A percentile compares a stretch with the other conserved stretches of the same genome.
Evolutionary conservation across 23 tunicate genomes (phyloP).

Genomic region (Corella eumyota): DNA sequence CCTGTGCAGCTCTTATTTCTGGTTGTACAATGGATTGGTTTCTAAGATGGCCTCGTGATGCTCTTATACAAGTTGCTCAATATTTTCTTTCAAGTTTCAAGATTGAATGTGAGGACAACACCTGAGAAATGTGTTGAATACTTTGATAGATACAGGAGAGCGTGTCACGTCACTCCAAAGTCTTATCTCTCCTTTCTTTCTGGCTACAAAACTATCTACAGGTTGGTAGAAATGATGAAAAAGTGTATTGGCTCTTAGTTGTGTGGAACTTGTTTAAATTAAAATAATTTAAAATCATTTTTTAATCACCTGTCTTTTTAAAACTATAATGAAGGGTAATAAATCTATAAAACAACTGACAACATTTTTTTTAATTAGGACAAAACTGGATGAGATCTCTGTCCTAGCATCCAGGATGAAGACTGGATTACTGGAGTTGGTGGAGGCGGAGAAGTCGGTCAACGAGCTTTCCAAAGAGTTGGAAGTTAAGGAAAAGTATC

Average conservation of each 20-base stretch:
- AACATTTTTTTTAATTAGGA: constrained; percentile 12
- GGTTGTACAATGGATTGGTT: constrained; percentile 99
- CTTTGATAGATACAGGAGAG: constrained; percentile 87
- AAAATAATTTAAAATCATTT: too few relatives aligned
- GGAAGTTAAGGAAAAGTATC: constrained; percentile 88
- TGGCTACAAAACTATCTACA: constrained; percentile 91
- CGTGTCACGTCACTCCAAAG: constrained; percentile 99
- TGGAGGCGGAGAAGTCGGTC: constrained; percentile 98
- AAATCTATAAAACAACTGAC: too few relatives aligned
- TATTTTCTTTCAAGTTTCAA: constrained; percentile 71
- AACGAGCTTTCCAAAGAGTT: constrained; percentile 89
- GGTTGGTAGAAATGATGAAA: too few relatives aligned
- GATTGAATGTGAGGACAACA: constrained; percentile 77
- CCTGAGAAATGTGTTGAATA: constrained; percentile 95
- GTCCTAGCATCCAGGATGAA: constrained; percentile 80
- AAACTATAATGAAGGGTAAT: too few relatives aligned
- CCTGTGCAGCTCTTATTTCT: constrained; percentile 81
- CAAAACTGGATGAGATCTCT: constrained; percentile 75
- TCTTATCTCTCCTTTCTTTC: constrained; percentile 87
- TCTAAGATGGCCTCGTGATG: constrained; percentile 96
- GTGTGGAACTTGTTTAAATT: too few relatives aligned
- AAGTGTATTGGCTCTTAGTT: too few relatives aligned
- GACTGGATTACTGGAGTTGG: constrained; percentile 82
- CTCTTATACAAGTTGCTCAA: constrained; percentile 89
- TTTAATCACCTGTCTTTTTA: too few relatives aligned